Evolutionary conservation across 2,797 vertebrate species (phyloP), one percentile per base, ranked within the genome.

Genomic region (Artibeus lituratus): DNA sequence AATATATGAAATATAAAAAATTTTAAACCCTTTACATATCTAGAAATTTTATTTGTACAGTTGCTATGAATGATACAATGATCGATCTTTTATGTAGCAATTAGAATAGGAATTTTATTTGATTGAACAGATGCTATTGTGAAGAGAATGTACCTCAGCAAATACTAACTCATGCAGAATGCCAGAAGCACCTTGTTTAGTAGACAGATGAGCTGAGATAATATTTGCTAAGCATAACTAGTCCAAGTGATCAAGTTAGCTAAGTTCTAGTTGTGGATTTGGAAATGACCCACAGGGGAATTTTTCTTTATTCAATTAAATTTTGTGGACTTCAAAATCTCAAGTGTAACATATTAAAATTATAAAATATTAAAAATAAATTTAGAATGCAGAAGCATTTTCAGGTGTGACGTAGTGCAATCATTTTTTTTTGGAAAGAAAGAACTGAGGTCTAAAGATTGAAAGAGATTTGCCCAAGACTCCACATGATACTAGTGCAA

Each of bases 1-100:
- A 14, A 77, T 84, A 78, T 47, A 91, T 96, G 95, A 55, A 94
- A 53, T 96, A 83, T n/a, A 95, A 95, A 97, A 72, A 21, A 86
- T 82, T 87, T 74, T 77, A 92, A 57, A 47, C 51, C 69, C 47
- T 67, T 87, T 70, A 92, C 21, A 53, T 82, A 96, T 89, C 83
- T 86, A 81, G 22, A 94, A 88, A 73, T 94, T 96, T 53, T 93
- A 97, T 97, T 88, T 97, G 88, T 94, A 76, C 92, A 94, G 97
- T 96, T 89, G 37, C 95, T 97, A 96, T 94, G 18, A 21, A 65
- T 96, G 72, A 96, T 92, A 74, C 11, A 62, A 84, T 96, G 88
- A 69, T 6, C 91, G 42, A 90, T 92, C 49, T 86, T 96, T 97
- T 80, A 96, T 85, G 39, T 95, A 44, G 83, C 7, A 95, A 67